Percentiles rank a stretch among this genome's conserved stretches.
Conservation (phyloP, 2,113 vertebrate genomes). For the Montifringilla adamsi region DNA sequence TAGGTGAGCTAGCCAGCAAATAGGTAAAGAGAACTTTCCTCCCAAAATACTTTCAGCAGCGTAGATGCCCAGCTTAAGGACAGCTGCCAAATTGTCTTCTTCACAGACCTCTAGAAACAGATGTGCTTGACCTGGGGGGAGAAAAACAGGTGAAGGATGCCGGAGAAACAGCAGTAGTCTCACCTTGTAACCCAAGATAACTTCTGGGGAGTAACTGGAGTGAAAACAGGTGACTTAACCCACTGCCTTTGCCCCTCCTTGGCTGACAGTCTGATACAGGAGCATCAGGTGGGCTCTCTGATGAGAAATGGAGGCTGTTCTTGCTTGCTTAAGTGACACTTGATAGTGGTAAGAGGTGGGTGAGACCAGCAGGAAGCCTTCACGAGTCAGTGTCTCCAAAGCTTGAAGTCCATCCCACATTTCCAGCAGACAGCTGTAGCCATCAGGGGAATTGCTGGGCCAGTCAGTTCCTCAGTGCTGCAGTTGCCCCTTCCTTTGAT, state of each 20-base stretch:
- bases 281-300: fast-evolving
- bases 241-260: neutral
- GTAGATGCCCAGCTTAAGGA: neutral
- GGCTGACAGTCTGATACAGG: neutral
- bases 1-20: neutral
- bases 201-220: neutral
- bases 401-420: neutral
- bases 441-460: neutral
- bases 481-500: fast-evolving
- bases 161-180: neutral
- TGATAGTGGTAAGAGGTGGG: neutral
- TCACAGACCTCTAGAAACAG: neutral
- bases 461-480: neutral
- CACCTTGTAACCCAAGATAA: neutral
- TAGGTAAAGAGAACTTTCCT: neutral
- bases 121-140: neutral
- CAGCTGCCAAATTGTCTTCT: neutral
- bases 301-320: neutral
- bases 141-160: neutral
- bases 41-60: neutral
- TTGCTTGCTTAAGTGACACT: neutral
- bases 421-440: neutral
- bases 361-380: neutral
- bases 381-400: neutral
- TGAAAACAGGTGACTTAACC: neutral